Conservation (phyloP, 2,888 invertebrate genomes). For the Tenthredo mesomela region DNA sequence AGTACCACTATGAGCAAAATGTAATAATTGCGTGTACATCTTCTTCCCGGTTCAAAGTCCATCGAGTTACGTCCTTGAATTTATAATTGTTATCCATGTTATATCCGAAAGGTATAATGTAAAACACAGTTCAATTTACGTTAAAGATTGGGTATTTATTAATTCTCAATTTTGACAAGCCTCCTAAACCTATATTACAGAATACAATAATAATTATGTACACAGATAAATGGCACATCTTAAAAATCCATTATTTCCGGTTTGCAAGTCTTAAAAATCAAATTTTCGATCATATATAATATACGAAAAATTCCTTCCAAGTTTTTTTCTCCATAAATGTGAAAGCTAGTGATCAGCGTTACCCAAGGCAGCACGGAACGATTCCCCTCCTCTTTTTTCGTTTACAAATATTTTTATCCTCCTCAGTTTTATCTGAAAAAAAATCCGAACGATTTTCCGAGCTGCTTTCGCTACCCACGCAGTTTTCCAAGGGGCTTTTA, state of each 20-base stretch:
- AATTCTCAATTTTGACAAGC: neutral
- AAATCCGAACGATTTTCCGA: neutral
- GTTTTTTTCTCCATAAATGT: neutral
- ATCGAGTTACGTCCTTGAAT: neutral
- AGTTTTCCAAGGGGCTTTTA: neutral
- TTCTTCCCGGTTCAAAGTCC: neutral
- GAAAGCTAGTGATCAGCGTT: neutral
- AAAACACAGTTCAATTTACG: neutral
- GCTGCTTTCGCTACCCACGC: neutral
- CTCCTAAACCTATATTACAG: neutral
- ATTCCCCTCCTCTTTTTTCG: neutral
- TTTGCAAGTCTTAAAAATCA: neutral
- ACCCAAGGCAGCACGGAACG: slow-evolving; percentile 34
- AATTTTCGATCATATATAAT: neutral
- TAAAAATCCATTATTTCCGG: neutral
- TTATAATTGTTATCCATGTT: neutral
- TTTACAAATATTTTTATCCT: neutral
- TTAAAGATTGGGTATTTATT: neutral
- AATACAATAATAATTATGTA: neutral
- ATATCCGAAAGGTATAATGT: neutral
- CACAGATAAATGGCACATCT: neutral
- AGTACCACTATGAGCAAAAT: neutral
- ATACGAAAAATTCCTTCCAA: too few relatives aligned
- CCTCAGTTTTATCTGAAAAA: neutral
- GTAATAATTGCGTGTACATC: neutral